phyloP scores from a whole-genome alignment of 2,888 invertebrate genomes.

The Platerodrilus igneus region DNA sequence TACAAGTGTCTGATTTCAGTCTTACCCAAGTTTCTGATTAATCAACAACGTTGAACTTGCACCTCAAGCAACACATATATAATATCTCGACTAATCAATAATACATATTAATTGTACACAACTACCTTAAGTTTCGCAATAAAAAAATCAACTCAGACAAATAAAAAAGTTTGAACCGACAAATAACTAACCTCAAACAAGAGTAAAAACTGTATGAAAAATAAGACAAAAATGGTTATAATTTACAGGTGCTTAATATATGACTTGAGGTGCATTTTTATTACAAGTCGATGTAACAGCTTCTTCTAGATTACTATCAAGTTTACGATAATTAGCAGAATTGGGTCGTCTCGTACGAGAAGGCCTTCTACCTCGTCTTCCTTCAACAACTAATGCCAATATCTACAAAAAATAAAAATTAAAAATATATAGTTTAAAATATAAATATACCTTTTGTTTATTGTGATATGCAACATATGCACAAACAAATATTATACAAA shows the following conservation, averaged over 20 bases:
- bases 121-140: too few species aligned
- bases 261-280: conserved; percentile 53
- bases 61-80: too few species aligned
- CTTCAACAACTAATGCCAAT: conserved; percentile 60
- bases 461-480: conserved; percentile 62
- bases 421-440: conserved; percentile 8
- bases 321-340: conserved; percentile 60
- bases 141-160: too few species aligned
- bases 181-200: too few species aligned
- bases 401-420: conserved; percentile 48
- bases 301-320: conserved; percentile 64
- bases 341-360: conserved; percentile 54
- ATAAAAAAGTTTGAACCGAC: too few species aligned
- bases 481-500: conserved; percentile 56
- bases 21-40: too few species aligned
- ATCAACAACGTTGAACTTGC: too few species aligned
- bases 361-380: conserved; percentile 48
- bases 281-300: conserved; percentile 59
- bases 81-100: too few species aligned
- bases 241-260: conserved; percentile 49
- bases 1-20: too few species aligned
- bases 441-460: conserved; percentile 52
- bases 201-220: too few species aligned
- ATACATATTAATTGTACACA: too few species aligned
- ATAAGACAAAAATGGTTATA: too few species aligned